phyloP scores from a whole-genome alignment of 2,888 invertebrate species.

The Drosophila greeni region DNA sequence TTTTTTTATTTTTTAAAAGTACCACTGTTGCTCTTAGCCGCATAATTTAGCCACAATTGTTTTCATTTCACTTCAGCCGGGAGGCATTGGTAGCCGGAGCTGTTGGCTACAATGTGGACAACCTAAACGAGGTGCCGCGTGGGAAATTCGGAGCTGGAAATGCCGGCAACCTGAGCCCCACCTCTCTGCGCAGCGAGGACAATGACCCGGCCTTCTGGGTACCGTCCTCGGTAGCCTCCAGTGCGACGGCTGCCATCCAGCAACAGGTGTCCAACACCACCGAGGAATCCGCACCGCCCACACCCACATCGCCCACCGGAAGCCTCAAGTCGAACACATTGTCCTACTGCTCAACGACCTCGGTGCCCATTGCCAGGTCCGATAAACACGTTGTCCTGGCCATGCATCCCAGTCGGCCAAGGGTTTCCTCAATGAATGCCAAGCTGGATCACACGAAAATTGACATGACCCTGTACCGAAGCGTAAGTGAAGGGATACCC shows the following conservation, averaged over 20 bases:
- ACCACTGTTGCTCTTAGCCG: neutral
- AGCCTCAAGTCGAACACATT: slow-evolving; percentile 78
- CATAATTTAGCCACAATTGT: neutral
- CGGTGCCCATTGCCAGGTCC: slow-evolving; percentile 79
- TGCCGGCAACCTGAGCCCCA: slow-evolving; percentile 77
- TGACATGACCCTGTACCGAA: slow-evolving; percentile 81
- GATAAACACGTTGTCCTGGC: slow-evolving; percentile 81
- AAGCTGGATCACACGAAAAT: slow-evolving; percentile 84
- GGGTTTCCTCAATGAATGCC: slow-evolving; percentile 82
- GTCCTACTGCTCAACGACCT: slow-evolving; percentile 76
- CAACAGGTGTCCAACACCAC: slow-evolving; percentile 69
- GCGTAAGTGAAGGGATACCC: slow-evolving; percentile 73
- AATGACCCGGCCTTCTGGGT: slow-evolving; percentile 80
- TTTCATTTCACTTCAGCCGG: slow-evolving; percentile 70
- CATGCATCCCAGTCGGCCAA: slow-evolving; percentile 79
- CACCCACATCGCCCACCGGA: slow-evolving; percentile 79
- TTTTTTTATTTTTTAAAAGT: neutral
- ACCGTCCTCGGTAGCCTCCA: slow-evolving; percentile 67
- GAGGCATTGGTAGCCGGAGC: slow-evolving; percentile 79
- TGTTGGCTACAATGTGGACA: slow-evolving; percentile 78
- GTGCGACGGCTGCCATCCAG: slow-evolving; percentile 61
- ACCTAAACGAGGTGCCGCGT: slow-evolving; percentile 75
- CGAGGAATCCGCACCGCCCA: slow-evolving; percentile 79
- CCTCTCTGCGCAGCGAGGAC: slow-evolving; percentile 76
- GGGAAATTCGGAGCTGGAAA: slow-evolving; percentile 49